Percentiles rank a stretch among this genome's conserved stretches.
Evolutionary conservation across 2,797 vertebrate species (phyloP).

Genomic region (Rhynchonycteris naso): DNA sequence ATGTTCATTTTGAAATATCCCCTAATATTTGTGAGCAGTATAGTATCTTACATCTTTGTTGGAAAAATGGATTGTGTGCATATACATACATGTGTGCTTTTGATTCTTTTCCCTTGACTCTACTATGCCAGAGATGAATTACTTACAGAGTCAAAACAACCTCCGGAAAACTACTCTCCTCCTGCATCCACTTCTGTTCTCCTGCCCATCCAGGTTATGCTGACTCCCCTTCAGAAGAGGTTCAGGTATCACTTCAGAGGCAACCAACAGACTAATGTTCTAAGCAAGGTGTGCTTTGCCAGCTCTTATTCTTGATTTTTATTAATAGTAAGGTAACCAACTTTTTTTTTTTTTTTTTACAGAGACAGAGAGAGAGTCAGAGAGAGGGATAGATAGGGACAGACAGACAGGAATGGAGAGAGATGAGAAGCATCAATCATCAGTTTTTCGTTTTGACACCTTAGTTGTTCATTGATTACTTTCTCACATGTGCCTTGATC

Average conservation of each 20-base stretch:
- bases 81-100: background rate
- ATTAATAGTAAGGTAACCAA: too few relatives aligned
- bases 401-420: too few relatives aligned
- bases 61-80: background rate
- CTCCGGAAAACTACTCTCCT: constrained; percentile 85
- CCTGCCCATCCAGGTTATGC: constrained; percentile 96
- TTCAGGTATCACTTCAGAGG: constrained; percentile 98
- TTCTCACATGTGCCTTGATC: too few relatives aligned
- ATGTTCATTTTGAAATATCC: too few relatives aligned
- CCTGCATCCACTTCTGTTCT: constrained; percentile 87
- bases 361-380: too few relatives aligned
- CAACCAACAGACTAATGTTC: constrained; percentile 95
- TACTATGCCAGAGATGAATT: constrained; percentile 91
- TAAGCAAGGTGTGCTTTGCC: constrained; percentile 91
- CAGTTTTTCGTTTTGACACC: too few relatives aligned
- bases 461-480: too few relatives aligned
- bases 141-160: constrained; percentile 89
- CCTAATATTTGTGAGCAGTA: too few relatives aligned
- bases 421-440: too few relatives aligned
- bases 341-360: too few relatives aligned
- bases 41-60: constrained; percentile 14
- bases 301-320: background rate
- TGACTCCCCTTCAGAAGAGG: constrained; percentile 94
- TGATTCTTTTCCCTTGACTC: constrained; percentile 85
- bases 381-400: too few relatives aligned